Evolutionary conservation across 2,888 invertebrate genomes (phyloP), one percentile per base, ranked within the genome.

Genomic region (Hirtodrosophila trivittata): DNA sequence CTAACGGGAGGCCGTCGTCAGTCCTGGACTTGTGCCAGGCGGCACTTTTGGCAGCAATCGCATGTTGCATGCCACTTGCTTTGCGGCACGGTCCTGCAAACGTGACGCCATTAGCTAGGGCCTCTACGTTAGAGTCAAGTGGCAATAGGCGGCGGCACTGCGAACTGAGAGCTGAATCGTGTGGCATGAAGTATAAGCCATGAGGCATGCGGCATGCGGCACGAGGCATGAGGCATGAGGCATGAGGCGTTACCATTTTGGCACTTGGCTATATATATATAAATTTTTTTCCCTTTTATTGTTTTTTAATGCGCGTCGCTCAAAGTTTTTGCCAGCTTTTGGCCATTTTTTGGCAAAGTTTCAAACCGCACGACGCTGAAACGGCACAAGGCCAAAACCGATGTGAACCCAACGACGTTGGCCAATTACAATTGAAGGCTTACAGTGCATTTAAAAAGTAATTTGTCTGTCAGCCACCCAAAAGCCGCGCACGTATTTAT

Each of bases 381-480:
- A 13, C 39, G 32, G 39, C 26, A 39, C 9, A 30, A 55, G 62
- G 45, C 66, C 51, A 50, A 49, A 59, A 39, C 33, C 45, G 18
- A 43, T 16, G 38, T 39, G 49, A 13, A 30, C 21, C 8, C 55
- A 59, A 57, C 63, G 56, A 33, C 49, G 45, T 37, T 58, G 80
- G 76, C 82, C 84, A 81, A 86, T 81, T 86, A 86, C 86, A 84
- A 81, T 81, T 81, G 81, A 65, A 68, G 84, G 85, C 81, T 86
- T 84, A 88, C 87, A 86, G 82, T 89, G 88, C 89, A 88, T 89
- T 88, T 87, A 88, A 88, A 88, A 88, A 87, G 89, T 89, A 88
- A 88, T 88, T 88, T 88, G 89, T 88, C 88, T 89, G 83, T 76
- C 89, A 87, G 85, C 83, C 75, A 73, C 57, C 76, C 64, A 75